These are phyloP conservation scores for Spinus pinus DNA, from an alignment of 2,797 vertebrate species.

Conservation along the genomic window DNA sequence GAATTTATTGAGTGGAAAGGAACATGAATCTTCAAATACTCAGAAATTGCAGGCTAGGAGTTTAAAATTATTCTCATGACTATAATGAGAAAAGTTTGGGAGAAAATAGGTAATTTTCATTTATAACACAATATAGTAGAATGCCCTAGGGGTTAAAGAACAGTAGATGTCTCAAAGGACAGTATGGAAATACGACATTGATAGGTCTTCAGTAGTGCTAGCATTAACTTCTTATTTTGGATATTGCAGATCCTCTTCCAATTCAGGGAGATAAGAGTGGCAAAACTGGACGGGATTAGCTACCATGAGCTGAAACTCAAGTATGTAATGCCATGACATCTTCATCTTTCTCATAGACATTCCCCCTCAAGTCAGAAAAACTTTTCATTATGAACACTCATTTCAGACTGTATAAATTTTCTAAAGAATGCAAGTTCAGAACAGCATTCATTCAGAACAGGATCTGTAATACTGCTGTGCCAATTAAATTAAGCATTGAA, in stretches of 20 bases:
- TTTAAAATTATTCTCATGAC: background rate
- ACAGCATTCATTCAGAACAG: background rate
- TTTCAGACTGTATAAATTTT: background rate
- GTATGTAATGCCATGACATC: background rate
- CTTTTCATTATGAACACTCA: background rate
- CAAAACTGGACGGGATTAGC: background rate
- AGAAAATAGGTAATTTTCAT: background rate
- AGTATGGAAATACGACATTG: rapidly evolving
- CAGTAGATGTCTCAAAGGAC: background rate
- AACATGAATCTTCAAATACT: background rate
- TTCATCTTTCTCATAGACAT: background rate
- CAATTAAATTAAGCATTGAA: background rate
- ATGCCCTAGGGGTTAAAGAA: background rate
- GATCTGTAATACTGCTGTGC: background rate
- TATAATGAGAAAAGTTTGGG: background rate
- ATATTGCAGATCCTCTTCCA: background rate
- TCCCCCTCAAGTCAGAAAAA: background rate
- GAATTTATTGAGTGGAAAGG: background rate
- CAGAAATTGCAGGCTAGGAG: background rate
- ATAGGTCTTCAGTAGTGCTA: background rate
- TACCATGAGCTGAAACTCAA: background rate
- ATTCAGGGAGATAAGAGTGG: background rate
- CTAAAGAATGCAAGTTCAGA: background rate
- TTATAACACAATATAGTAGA: background rate
- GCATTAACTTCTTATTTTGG: background rate